Conservation (phyloP, 2,113 vertebrate species). For the Pterocles burchelli region DNA sequence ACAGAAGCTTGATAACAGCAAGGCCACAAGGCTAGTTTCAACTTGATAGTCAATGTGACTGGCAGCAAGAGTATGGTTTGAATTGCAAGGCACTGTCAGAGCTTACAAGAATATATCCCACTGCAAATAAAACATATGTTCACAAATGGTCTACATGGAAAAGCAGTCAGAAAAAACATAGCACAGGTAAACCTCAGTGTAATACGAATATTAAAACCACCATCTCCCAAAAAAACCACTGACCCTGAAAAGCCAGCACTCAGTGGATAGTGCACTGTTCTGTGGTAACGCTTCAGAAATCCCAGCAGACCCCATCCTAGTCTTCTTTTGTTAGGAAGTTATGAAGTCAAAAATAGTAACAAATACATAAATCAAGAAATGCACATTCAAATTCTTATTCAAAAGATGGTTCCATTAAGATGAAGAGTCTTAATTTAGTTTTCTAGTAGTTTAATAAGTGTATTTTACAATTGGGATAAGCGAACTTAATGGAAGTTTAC, state of each 20-base stretch:
- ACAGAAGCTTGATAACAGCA: background rate
- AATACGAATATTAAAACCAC: background rate
- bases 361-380: background rate
- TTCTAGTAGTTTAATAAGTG: background rate
- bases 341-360: background rate
- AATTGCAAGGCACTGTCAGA: background rate
- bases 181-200: background rate
- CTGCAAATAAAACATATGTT: background rate
- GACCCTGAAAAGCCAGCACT: background rate
- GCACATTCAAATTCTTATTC: background rate
- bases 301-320: background rate
- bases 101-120: background rate
- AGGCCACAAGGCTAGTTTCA: background rate
- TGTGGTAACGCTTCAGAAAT: background rate
- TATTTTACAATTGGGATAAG: background rate
- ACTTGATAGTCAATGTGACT: background rate
- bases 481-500: background rate
- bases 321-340: background rate
- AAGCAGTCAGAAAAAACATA: background rate
- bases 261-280: too few species aligned
- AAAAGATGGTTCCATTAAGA: background rate
- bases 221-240: background rate
- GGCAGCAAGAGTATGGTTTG: background rate
- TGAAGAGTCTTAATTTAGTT: background rate
- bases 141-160: background rate